phyloP scores from a whole-genome alignment of 2,113 vertebrate genomes.

The Austrofundulus limnaeus region DNA sequence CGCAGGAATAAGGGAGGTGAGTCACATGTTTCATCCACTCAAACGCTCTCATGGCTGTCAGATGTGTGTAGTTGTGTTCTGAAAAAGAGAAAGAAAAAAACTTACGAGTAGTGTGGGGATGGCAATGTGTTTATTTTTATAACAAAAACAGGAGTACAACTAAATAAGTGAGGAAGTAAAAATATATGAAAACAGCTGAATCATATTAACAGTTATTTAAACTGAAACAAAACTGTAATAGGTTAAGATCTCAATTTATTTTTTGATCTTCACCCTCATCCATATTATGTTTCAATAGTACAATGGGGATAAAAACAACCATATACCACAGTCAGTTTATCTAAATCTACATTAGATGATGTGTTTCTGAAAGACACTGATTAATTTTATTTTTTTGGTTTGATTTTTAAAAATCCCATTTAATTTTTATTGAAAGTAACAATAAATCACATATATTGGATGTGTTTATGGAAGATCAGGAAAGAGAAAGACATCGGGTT shows the following conservation, averaged over 20 bases:
- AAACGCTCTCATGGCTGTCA: background rate
- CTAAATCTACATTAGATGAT: too few relatives aligned
- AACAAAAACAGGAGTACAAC: background rate
- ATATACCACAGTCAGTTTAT: too few relatives aligned
- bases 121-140: slow-evolving; percentile 5
- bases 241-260: background rate
- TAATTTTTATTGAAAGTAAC: too few relatives aligned
- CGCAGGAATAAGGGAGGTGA: background rate
- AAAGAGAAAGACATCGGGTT: too few relatives aligned
- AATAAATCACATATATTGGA: too few relatives aligned
- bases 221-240: background rate
- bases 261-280: background rate
- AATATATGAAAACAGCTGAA: background rate
- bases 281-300: too few relatives aligned
- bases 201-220: background rate
- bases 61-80: background rate
- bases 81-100: too few relatives aligned
- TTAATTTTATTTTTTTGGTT: too few relatives aligned
- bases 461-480: too few relatives aligned
- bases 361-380: too few relatives aligned
- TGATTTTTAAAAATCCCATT: too few relatives aligned
- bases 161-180: background rate
- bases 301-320: too few relatives aligned
- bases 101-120: background rate
- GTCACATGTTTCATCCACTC: background rate